Evolutionary conservation across 2,888 invertebrate genomes (phyloP).

Genomic region (Escarpia spicata): DNA sequence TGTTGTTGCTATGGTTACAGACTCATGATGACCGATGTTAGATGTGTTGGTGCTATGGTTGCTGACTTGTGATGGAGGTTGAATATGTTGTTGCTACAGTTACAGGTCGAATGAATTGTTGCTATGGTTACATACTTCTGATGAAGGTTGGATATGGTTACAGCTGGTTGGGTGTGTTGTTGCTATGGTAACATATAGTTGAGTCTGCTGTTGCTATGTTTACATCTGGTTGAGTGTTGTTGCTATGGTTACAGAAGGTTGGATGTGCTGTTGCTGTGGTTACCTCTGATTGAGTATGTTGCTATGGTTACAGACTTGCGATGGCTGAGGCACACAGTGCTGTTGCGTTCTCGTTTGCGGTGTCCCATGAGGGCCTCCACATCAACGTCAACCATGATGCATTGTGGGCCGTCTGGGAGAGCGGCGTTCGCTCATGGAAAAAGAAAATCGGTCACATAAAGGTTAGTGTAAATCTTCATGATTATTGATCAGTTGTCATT

Average conservation of each 20-base stretch:
- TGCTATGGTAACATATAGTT: background rate
- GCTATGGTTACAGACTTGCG: conserved; percentile 7
- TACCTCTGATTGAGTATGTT: background rate
- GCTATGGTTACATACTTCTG: too few relatives aligned
- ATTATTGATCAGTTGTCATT: too few relatives aligned
- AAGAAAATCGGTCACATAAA: conserved; percentile 89
- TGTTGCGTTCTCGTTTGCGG: conserved; percentile 95
- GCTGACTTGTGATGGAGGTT: too few relatives aligned
- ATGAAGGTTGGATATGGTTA: too few relatives aligned
- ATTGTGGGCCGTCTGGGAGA: conserved; percentile 91
- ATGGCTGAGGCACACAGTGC: conserved; percentile 99
- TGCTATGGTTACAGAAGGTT: too few relatives aligned
- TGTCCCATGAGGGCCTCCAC: conserved; percentile 98
- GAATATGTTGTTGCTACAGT: too few relatives aligned
- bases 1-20: background rate
- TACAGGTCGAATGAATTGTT: too few relatives aligned
- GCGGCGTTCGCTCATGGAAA: conserved; percentile 94
- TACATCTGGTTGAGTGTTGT: too few relatives aligned
- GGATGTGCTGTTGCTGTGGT: too few relatives aligned
- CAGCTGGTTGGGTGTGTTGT: too few relatives aligned
- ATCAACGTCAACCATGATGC: conserved; percentile 98
- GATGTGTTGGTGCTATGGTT: too few relatives aligned
- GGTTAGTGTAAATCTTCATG: conserved; percentile 69
- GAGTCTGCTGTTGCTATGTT: too few relatives aligned
- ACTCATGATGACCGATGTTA: conserved; percentile 81